Base-by-base conservation (phyloP, 1,140 invertebrate genomes). In the Bombus ignitus region DNA sequence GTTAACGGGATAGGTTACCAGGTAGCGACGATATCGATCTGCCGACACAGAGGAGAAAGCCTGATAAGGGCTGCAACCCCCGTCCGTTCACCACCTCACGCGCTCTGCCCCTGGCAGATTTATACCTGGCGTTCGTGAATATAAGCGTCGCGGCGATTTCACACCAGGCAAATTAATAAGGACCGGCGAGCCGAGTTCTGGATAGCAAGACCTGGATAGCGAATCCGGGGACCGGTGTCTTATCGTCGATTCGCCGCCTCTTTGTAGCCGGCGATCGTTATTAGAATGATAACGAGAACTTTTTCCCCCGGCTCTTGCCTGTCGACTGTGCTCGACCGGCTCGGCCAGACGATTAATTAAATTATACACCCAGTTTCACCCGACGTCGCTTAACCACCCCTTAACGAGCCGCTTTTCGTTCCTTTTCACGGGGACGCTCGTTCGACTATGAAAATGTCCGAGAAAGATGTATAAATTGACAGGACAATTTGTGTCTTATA, bases 1-100 rank as follows among this genome's bases (percentile, higher is more conserved):
- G 93, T 94, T 94, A 94, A 92, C 92, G 89, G 90, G 91, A 91
- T 92, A 90, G 92, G 93, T 90, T 93, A 92, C 87, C 90, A 88
- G 90, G 90, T 83, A 85, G 71, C 81, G 81, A 83, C 90, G 92
- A 94, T 93, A 94, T 94, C 92, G 93, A 93, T 93, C 92, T 94
- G 89, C 79, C 74, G 71, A 76, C 92, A 86, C 81, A 82, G 76
- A 88, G 87, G 83, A 88, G 89, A 88, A 80, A 76, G 71, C 87
- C 89, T 92, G 92, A 94, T 94, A 94, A 94, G 93, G 92, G 86
- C 86, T 92, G 91, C 88, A 62, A 42, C 18, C 35, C 35, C 59
- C 62, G 59, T 28, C 44, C 18, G 65, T 42, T n/a, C 53, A 59
- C 15, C 35, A 28, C 35, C 76, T 35, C 74, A 47, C 83, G 32